Base-by-base conservation (phyloP, 2,797 vertebrate species). In the Premnoplex brunnescens region DNA sequence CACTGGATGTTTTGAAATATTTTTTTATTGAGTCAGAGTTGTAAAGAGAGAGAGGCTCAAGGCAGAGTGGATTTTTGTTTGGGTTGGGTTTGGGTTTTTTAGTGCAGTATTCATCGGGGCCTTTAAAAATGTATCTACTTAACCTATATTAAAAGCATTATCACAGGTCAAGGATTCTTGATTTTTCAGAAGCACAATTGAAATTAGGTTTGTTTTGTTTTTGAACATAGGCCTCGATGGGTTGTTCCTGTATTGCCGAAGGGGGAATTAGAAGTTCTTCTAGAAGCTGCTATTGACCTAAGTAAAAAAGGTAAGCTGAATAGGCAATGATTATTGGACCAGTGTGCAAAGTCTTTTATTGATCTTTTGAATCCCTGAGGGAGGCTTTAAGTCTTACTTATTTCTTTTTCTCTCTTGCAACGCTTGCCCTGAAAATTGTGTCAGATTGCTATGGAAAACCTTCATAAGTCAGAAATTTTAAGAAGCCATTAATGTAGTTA, bases 201-300 rank as follows among this genome's bases (percentile, higher is more conserved):
- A 91, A 89, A 68, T 73, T 30, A 22, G 3, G 4, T 93, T 91
- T 92, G 59, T 95, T 93, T 54, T 88, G 49, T 73, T 94, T 93
- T 94, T 85, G 19, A 76, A 87, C 82, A 27, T 81, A 99, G 99
- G 98, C 99, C 99, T 98, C 99, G 99, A 97, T 99, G 99, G 99
- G 99, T 99, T 94, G 99, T 99, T 98, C 99, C 99, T 98, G 99
- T 99, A 97, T 98, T 99, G 98, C 99, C 99, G 97, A 99, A 99
- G 98, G 99, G 99, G 98, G 99, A 99, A 98, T 98, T 99, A 98
- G 99, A 99, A 99, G 99, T 99, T 98, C 99, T 99, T 98, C 98
- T 99, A 98, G 99, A 99, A 99, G 99, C 99, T 98, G 99, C 99
- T 98, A 99, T 99, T 97, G 99, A 99, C 97, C 99, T 99, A 98